phyloP scores from a whole-genome alignment of 2,113 vertebrate species.

The Pachyramphus minor region DNA sequence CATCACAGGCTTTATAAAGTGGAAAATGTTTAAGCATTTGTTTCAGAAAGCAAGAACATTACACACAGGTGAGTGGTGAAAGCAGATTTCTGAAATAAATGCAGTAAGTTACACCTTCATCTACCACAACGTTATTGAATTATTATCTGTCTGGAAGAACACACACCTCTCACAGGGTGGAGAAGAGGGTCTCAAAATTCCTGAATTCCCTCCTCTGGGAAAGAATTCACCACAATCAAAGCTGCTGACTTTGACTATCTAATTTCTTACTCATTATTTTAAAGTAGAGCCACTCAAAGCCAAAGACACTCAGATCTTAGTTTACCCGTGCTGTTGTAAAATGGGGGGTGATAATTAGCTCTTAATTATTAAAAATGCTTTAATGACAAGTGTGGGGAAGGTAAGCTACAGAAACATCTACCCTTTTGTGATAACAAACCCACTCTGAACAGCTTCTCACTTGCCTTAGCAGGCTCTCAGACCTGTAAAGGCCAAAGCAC shows the following conservation, averaged over 20 bases:
- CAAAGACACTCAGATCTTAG: neutral
- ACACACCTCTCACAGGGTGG: rapidly evolving
- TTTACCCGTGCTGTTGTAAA: neutral
- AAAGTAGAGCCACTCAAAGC: neutral
- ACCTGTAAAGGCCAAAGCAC: neutral
- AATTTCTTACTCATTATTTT: neutral
- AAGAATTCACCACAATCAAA: neutral
- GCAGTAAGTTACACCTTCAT: neutral
- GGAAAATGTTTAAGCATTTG: neutral
- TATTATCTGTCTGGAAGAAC: neutral
- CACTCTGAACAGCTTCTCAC: neutral
- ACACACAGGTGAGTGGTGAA: neutral
- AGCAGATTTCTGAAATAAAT: neutral
- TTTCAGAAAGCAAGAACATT: neutral
- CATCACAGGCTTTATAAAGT: neutral
- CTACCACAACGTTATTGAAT: neutral
- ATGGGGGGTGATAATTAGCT: neutral
- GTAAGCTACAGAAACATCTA: neutral
- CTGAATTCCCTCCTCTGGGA: neutral
- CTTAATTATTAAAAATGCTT: neutral
- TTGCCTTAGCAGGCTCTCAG: neutral
- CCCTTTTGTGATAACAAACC: neutral
- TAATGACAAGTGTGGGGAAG: neutral
- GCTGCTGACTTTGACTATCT: neutral
- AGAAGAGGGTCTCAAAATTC: neutral